Percentiles rank a stretch among this genome's conserved stretches.
phyloP scores from a whole-genome alignment of 1,140 invertebrate species.

The Proales similis region DNA sequence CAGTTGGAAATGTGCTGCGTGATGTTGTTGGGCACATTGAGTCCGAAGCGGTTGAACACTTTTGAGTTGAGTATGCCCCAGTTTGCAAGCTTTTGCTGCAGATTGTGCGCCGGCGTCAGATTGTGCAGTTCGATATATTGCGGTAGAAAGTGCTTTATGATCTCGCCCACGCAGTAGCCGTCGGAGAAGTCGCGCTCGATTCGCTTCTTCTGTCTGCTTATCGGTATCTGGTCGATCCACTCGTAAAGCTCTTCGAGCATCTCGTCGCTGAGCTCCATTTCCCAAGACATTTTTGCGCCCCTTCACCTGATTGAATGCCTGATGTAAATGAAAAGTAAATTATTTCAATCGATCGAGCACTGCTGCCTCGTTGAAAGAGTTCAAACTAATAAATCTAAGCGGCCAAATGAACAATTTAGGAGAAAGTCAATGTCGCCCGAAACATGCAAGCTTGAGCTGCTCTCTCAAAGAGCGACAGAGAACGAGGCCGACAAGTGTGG shows the following conservation, averaged over 20 bases:
- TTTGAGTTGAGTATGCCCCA: conserved; percentile 48
- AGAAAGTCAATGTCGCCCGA: no score
- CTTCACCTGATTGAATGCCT: no score
- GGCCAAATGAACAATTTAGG: no score
- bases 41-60: conserved; percentile 13
- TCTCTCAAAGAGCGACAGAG: no score
- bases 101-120: conserved; percentile 43
- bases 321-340: no score
- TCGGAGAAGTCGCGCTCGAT: conserved; percentile 52
- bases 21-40: conserved; percentile 33
- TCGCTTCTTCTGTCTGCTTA: conserved; percentile 51
- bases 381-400: no score
- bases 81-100: conserved; percentile 48
- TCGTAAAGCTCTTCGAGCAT: conserved; percentile 33
- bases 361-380: no score
- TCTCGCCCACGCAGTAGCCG: conserved; percentile 47
- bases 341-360: no score
- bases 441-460: no score
- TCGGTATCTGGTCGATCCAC: conserved; percentile 52
- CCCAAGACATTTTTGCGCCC: conserved; percentile 24
- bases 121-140: conserved; percentile 48
- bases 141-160: conserved; percentile 49
- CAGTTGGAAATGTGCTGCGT: conserved; percentile 21
- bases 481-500: no score
- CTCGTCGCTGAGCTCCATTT: conserved; percentile 29